Conservation (phyloP, 2,113 vertebrate genomes). For the Scytalopus superciliaris region DNA sequence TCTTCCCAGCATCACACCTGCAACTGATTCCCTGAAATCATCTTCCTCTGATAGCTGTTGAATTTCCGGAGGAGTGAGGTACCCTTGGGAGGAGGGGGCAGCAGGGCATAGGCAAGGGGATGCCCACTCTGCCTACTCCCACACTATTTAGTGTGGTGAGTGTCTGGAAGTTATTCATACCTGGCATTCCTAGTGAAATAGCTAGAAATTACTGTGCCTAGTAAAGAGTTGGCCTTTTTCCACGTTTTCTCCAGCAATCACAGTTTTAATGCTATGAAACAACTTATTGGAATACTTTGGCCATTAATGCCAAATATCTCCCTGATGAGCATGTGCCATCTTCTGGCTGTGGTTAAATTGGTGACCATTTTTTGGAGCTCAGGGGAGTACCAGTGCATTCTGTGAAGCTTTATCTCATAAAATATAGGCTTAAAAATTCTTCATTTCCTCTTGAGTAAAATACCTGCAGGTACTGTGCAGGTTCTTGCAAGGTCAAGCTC, state of each 20-base stretch:
- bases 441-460: neutral
- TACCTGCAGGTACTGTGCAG: neutral
- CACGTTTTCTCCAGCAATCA: neutral
- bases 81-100: too few relatives aligned
- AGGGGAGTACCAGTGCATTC: neutral
- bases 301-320: neutral
- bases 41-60: neutral
- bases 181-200: neutral
- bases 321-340: neutral
- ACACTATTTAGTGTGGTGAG: neutral
- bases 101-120: neutral
- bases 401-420: neutral
- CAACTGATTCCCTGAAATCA: neutral
- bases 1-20: neutral
- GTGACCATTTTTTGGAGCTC: neutral
- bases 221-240: neutral
- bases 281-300: neutral
- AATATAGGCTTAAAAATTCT: neutral
- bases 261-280: neutral
- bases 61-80: neutral
- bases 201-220: neutral
- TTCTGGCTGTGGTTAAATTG: neutral
- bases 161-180: neutral
- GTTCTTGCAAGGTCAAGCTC: neutral
- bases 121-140: rapidly evolving